Base-by-base conservation (phyloP, 2,797 vertebrate genomes). In the Thalassophryne amazonica region DNA sequence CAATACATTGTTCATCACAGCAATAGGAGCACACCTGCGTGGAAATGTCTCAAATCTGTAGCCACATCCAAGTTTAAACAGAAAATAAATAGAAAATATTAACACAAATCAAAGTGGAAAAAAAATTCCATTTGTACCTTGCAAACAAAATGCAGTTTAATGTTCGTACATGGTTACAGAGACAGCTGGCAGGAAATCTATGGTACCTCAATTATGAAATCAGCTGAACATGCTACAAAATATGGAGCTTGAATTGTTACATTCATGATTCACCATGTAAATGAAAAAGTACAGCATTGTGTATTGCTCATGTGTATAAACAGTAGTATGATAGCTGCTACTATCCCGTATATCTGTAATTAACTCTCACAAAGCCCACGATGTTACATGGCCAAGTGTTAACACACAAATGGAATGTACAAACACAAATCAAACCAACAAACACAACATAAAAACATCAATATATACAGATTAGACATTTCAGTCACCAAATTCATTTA, bases 291-390 rank as follows among this genome's bases (percentile, higher is more conserved):
- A 59, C 68, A 81, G 71, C 69, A 57, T 79, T 68, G 64, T 73
- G 71, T 69, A 60, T 70, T 86, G 85, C 87, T 90, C 85, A 91
- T 91, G 87, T 86, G 91, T 86, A 64, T 69, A 68, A 76, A 74
- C 70, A 74, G 68, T 62, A 76, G 69, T 72, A 83, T 87, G 88
- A 39, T 80, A 87, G 88, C 87, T 90, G 92, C 91, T 92, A 47
- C 63, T 61, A 59, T 67, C 71, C 50, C 81, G 72, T 32, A 86
- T 84, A 88, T n/a, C n/a, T 88, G 85, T 87, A 89, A 85, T 88
- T 86, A 82, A 86, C 84, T 83, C 76, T 78, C 76, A 87, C 84
- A 81, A 69, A 89, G 90, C 86, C 66, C 87, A 83, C 78, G 75
- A 46, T 53, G 55, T 76, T 65, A 73, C 58, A 53, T 32, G 56